phyloP scores from a whole-genome alignment of 2,888 invertebrate species.

The Adineta ricciae region DNA sequence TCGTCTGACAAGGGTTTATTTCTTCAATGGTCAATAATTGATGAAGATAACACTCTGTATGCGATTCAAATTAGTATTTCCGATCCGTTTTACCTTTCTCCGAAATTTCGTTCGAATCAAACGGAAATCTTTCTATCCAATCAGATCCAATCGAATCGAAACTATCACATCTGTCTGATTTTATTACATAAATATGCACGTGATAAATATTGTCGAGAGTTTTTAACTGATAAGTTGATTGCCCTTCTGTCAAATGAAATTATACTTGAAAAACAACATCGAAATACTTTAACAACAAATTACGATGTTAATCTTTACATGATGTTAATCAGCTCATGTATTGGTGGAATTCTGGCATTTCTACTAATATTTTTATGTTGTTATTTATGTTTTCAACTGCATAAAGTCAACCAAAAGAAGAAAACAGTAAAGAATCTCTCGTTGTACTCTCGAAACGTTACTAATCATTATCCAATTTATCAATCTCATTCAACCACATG shows the following conservation, averaged over 20 bases:
- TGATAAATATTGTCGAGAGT: constrained; percentile 12
- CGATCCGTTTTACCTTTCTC: background rate
- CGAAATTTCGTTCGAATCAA: background rate
- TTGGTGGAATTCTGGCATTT: background rate
- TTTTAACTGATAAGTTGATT: background rate
- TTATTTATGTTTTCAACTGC: background rate
- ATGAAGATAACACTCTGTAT: background rate
- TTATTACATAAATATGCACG: background rate
- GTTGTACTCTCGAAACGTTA: background rate
- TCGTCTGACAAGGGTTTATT: background rate
- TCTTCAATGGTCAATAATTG: background rate
- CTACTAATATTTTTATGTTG: background rate
- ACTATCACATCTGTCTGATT: background rate
- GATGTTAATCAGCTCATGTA: constrained; percentile 1
- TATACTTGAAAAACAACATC: background rate
- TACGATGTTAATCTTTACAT: background rate
- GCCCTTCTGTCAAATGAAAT: background rate
- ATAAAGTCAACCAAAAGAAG: background rate
- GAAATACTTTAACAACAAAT: too few relatives aligned
- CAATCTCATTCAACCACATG: background rate
- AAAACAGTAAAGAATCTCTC: background rate
- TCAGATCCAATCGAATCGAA: background rate
- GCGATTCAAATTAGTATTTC: background rate
- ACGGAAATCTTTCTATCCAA: background rate
- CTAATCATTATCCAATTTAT: background rate